Base-by-base conservation (phyloP, 2,797 vertebrate genomes). In the Siniperca obscura region DNA sequence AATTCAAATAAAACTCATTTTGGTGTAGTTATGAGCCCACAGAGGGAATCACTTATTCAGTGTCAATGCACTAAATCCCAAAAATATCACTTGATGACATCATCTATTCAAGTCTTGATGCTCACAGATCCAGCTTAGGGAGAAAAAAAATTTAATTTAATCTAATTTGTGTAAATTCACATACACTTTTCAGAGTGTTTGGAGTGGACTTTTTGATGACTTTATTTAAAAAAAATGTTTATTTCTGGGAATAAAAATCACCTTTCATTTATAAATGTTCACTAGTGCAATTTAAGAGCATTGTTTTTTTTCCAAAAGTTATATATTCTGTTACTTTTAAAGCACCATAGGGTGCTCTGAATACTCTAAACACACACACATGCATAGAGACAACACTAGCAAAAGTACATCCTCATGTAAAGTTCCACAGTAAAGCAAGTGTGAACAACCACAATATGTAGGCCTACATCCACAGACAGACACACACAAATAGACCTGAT, bases 81-180 rank as follows among this genome's bases (percentile, higher is more conserved):
- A 71, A 79, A 38, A n/a, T 65, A 52, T 78, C 52, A 64, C 48
- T 52, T 56, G 57, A 82, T 72, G 22, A 25, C n/a, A 65, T 61
- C n/a, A 34, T 77, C 22, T 50, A 22, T 59, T 52, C 9, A 78
- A 80, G 62, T 56, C 42, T 27, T 60, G 55, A 27, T 22, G 56
- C n/a, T 72, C 68, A 30, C 7, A 10, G 27, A 60, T 36, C 36
- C 52, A 46, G 59, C 44, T 74, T 13, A 65, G 19, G 34, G n/a
- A 40, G 14, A 17, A 50, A 38, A 16, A 50, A 27, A 59, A 21
- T 71, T 2, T 14, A 42, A n/a, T 14, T 61, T 0, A 66, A 56
- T 61, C 46, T n/a, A 67, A 61, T 67, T 66, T 53, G 25, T 52
- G 16, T 22, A 21, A 30, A 48, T 67, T 60, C 14, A 40, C 5